phyloP scores from a whole-genome alignment of 2,113 vertebrate genomes.

The Sula dactylatra region DNA sequence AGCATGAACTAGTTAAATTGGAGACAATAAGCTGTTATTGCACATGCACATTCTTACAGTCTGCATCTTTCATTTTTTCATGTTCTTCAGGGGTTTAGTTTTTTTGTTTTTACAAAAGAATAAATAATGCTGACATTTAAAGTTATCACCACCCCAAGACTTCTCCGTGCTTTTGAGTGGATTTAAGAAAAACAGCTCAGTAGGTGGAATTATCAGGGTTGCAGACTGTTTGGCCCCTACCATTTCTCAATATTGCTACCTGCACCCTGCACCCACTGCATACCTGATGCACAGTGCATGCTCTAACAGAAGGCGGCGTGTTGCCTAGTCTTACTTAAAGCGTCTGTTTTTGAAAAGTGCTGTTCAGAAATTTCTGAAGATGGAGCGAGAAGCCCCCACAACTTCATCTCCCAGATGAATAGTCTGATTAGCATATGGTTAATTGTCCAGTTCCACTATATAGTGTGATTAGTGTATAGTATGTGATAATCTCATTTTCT shows the following conservation, averaged over 20 bases:
- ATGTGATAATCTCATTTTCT: not conserved
- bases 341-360: not conserved
- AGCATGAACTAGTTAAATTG: not conserved
- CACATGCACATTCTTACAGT: accelerated
- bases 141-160: not conserved
- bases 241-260: accelerated
- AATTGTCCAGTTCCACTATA: not conserved
- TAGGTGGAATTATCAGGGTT: not conserved
- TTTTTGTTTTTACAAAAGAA: not conserved
- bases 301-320: not conserved
- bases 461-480: not conserved
- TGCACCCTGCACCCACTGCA: accelerated
- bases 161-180: not conserved
- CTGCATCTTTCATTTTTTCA: not conserved
- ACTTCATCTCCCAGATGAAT: not conserved
- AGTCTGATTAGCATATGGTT: not conserved
- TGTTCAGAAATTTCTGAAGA: not conserved
- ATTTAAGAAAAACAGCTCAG: not conserved
- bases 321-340: not conserved
- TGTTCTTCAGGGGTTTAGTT: not conserved
- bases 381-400: not conserved
- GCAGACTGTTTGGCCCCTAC: not conserved
- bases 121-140: not conserved
- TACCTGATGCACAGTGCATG: too few species aligned
- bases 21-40: not conserved